Base-by-base conservation (phyloP, 2,888 invertebrate species). In the Lasius fuliginosus region DNA sequence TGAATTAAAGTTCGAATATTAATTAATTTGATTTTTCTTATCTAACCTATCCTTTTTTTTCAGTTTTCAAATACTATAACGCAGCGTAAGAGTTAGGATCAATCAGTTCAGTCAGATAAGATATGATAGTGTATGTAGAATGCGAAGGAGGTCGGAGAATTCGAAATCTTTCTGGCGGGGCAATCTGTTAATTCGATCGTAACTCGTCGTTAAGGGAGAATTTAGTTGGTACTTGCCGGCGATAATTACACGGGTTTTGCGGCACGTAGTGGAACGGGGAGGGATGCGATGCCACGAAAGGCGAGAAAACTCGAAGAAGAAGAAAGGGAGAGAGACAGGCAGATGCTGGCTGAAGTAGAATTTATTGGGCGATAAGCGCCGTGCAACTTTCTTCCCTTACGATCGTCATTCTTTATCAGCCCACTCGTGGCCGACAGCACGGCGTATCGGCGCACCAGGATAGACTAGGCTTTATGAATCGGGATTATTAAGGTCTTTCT, bases 161-260 rank as follows among this genome's bases (percentile, higher is more conserved):
- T 42, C 23, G 30, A 40, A 62, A 84, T 83, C 85, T 84, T 82
- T 46, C 69, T 87, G 83, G 83, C 76, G 82, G 82, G 88, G 89
- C 91, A 92, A 93, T 94, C 92, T 90, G 92, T 93, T 93, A 93
- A 94, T 93, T 93, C 91, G 93, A 93, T 93, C 93, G 92, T 94
- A 94, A 94, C 93, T 94, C 92, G 93, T 93, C 90, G 92, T 93
- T 93, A 92, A 90, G 85, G 90, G 92, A 91, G 92, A 94, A 94
- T 94, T 93, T 91, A 92, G 92, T 91, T 93, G 91, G 90, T 92
- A 92, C 91, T 92, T 90, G 90, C 77, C 85, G 83, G 88, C 92
- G 92, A 93, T 94, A 94, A 94, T 94, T 94, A 93, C 92, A 92
- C 85, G 86, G 92, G 90, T 92, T 92, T 90, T 90, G 89, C 86